Conservation (phyloP, 2,888 invertebrate species). For the Eudasyphora cyanicolor region DNA sequence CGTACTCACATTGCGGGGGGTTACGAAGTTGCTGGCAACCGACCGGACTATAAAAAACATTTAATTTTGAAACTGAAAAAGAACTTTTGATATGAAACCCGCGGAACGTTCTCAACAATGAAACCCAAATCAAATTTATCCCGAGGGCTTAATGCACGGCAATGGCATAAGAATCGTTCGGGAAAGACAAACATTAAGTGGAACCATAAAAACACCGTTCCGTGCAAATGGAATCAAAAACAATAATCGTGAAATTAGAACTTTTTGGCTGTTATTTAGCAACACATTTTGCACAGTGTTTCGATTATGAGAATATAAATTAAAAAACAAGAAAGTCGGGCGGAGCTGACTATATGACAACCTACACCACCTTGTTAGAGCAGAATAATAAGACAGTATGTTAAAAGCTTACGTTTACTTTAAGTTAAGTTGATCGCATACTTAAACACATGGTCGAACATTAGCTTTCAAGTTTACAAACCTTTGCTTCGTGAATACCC, state of each 20-base stretch:
- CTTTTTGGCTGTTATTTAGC: constrained; percentile 31
- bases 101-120: constrained; percentile 48
- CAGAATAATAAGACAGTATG: too few species aligned
- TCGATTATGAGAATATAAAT: not conserved
- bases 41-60: constrained; percentile 55
- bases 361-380: too few species aligned
- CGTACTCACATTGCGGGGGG: not conserved
- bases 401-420: too few species aligned
- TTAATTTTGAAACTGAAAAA: constrained; percentile 50
- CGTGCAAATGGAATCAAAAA: constrained; percentile 41
- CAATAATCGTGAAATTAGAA: constrained; percentile 58
- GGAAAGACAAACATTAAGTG: constrained; percentile 25
- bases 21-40: not conserved
- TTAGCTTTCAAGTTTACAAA: too few species aligned
- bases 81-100: not conserved
- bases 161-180: not conserved
- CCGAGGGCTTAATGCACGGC: constrained; percentile 52
- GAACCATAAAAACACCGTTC: constrained; percentile 26
- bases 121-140: constrained; percentile 43
- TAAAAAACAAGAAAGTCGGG: too few species aligned
- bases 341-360: too few species aligned
- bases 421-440: too few species aligned
- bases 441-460: too few species aligned
- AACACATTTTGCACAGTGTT: constrained; percentile 20
- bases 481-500: too few species aligned